phyloP scores from a whole-genome alignment of 1,140 invertebrate genomes.

The Drosophila malerkotliana region DNA sequence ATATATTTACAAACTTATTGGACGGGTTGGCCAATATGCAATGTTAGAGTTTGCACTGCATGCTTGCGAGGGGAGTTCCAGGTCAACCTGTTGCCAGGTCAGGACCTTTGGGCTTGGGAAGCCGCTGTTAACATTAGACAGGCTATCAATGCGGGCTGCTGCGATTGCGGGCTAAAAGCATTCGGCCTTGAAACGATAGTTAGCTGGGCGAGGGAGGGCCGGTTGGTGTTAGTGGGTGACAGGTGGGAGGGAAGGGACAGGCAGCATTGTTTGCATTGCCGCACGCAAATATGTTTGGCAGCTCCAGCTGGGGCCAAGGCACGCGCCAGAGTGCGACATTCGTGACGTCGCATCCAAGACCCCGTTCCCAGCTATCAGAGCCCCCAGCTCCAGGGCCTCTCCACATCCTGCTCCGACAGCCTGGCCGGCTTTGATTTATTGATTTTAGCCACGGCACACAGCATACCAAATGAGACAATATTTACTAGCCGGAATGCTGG shows the following conservation, averaged over 20 bases:
- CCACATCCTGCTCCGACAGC: background rate
- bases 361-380: slow-evolving; percentile 15
- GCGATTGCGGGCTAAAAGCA: slow-evolving; percentile 37
- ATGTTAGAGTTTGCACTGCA: slow-evolving; percentile 62
- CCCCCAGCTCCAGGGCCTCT: background rate
- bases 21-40: slow-evolving; percentile 27
- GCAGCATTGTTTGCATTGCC: slow-evolving; percentile 69
- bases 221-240: background rate
- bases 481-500: slow-evolving; percentile 52
- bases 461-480: slow-evolving; percentile 80
- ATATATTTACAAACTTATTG: slow-evolving; percentile 21
- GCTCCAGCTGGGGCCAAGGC: slow-evolving; percentile 58
- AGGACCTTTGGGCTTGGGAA: slow-evolving; percentile 30
- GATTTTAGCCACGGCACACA: slow-evolving; percentile 69
- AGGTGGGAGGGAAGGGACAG: background rate
- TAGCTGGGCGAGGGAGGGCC: slow-evolving; percentile 1
- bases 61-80: slow-evolving; percentile 29
- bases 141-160: slow-evolving; percentile 52
- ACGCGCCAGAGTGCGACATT: slow-evolving; percentile 70
- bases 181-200: slow-evolving; percentile 52
- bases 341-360: slow-evolving; percentile 62
- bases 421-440: slow-evolving; percentile 76
- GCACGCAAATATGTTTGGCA: slow-evolving; percentile 71
- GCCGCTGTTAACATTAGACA: slow-evolving; percentile 39
- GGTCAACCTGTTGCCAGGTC: slow-evolving; percentile 66